Conservation (phyloP, 2,113 vertebrate genomes). For the Bos taurus region ARS-UCD2.0 NC_037330.1:54658001-54658500, state of each 20-base stretch:
- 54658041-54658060: not conserved
- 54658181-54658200: not conserved
- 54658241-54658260: not conserved
- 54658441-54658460: not conserved
- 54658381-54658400: not conserved
- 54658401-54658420: not conserved
- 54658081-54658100: not conserved
- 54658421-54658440: not conserved
- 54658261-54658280: not conserved
- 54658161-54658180: not conserved
- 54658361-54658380: not conserved
- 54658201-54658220: not conserved
- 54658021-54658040: not conserved
- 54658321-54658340: not conserved
- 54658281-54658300: not conserved
- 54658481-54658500: not conserved
- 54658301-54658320: not conserved
- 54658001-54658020: not conserved
- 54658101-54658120: not conserved
- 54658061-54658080: not conserved
- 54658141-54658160: not conserved
- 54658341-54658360: not conserved
- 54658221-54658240: not conserved
- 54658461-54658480: not conserved
- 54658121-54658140: not conserved